Evolutionary conservation across 2,888 invertebrate genomes (phyloP).

Genomic region (Drosophila mulleri): DNA sequence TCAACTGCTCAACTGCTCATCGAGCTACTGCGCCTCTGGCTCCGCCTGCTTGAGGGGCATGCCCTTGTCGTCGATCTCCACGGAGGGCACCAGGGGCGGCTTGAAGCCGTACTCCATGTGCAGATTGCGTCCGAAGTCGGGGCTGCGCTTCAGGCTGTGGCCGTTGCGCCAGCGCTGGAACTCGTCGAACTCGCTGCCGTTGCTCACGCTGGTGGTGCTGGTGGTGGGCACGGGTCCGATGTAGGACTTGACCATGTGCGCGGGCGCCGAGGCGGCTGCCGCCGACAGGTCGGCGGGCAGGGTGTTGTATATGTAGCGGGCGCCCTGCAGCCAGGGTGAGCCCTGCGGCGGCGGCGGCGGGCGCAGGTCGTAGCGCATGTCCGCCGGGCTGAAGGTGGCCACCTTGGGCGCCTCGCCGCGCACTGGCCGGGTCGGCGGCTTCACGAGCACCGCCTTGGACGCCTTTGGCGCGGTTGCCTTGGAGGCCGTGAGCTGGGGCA

Average conservation of each 20-base stretch:
- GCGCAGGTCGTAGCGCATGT: conserved; percentile 78
- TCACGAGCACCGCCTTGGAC: conserved; percentile 21
- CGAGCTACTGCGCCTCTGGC: conserved; percentile 34
- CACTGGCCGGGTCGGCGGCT: conserved; percentile 57
- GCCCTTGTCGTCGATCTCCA: conserved; percentile 91
- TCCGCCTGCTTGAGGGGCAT: conserved; percentile 86
- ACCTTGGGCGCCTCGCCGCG: conserved; percentile 62
- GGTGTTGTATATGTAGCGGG: conserved; percentile 82
- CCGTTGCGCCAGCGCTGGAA: conserved; percentile 85
- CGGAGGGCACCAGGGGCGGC: conserved; percentile 92
- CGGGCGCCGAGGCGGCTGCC: conserved; percentile 82
- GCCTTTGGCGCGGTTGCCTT: conserved; percentile 35
- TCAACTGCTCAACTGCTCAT: conserved; percentile 1
- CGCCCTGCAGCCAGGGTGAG: conserved; percentile 75
- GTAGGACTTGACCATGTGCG: conserved; percentile 86
- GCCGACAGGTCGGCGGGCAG: conserved; percentile 76
- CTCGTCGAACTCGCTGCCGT: conserved; percentile 69
- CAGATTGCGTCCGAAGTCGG: conserved; percentile 88
- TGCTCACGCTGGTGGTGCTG: conserved; percentile 32
- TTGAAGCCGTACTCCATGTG: conserved; percentile 93
- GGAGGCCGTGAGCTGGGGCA: conserved; percentile 65
- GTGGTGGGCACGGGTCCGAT: conserved; percentile 69
- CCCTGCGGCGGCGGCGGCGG: conserved; percentile 75
- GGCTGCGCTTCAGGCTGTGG: conserved; percentile 85
- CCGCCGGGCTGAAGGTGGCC: conserved; percentile 67